Evolutionary conservation across 2,888 invertebrate genomes (phyloP).

Genomic region (Phyllotreta cruciferae): DNA sequence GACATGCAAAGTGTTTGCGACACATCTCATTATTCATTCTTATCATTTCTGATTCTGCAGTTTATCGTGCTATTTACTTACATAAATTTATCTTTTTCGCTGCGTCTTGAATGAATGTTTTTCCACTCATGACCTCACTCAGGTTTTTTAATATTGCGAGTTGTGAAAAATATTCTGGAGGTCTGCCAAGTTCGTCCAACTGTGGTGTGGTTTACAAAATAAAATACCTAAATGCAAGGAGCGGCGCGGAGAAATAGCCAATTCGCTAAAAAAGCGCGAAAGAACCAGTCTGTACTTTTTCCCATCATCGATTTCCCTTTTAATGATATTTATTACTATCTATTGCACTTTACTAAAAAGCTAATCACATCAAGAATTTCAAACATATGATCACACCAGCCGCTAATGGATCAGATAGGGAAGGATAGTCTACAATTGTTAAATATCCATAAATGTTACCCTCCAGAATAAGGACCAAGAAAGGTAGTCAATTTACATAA

Average conservation of each 20-base stretch:
- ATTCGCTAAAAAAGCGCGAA: constrained; percentile 1
- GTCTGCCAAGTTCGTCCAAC: constrained; percentile 18
- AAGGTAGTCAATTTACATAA: too few species aligned
- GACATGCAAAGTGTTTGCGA: constrained; percentile 29
- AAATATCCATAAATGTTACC: too few species aligned
- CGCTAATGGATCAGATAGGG: too few species aligned
- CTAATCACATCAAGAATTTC: neutral
- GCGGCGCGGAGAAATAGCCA: neutral
- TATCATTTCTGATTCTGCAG: constrained; percentile 19
- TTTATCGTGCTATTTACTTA: constrained; percentile 22
- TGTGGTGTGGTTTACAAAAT: constrained; percentile 22
- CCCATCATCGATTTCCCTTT: neutral
- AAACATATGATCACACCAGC: too few species aligned
- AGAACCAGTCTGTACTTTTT: neutral
- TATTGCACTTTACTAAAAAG: neutral
- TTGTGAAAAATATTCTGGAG: constrained; percentile 24
- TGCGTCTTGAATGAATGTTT: constrained; percentile 26
- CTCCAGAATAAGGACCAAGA: too few species aligned
- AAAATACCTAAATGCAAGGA: constrained; percentile 22
- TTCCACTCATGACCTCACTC: constrained; percentile 24
- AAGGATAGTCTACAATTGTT: too few species aligned
- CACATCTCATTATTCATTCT: constrained; percentile 32
- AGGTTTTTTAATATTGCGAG: constrained; percentile 21
- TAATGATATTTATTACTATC: neutral
- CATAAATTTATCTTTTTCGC: constrained; percentile 18